Conservation (phyloP, 2,888 invertebrate species). For the Protodeltote pygarga region DNA sequence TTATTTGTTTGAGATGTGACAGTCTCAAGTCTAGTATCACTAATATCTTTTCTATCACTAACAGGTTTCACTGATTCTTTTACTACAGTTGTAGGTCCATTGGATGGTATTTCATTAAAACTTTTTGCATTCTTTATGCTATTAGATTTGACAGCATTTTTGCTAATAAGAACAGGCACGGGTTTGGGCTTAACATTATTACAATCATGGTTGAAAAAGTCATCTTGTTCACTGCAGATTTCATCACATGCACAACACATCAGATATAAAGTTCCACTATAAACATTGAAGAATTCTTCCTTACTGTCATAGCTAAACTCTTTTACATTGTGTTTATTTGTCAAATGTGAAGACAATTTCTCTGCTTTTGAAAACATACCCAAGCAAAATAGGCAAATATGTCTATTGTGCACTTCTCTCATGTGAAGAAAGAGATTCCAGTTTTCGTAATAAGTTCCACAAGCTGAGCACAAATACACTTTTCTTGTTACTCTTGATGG, state of each 20-base stretch:
- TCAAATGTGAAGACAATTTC: slow-evolving; percentile 92
- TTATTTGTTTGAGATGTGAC: slow-evolving; percentile 60
- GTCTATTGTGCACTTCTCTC: slow-evolving; percentile 93
- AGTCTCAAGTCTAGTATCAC: slow-evolving; percentile 64
- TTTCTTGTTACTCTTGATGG: slow-evolving; percentile 90
- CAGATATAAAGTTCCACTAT: slow-evolving; percentile 90
- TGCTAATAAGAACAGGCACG: slow-evolving; percentile 82
- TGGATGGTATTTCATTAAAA: slow-evolving; percentile 62
- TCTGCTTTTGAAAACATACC: slow-evolving; percentile 94
- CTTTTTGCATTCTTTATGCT: slow-evolving; percentile 67
- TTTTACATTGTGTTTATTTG: slow-evolving; percentile 92
- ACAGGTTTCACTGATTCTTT: slow-evolving; percentile 61
- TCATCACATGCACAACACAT: slow-evolving; percentile 94
- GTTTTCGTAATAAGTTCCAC: slow-evolving; percentile 94
- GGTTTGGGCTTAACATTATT: slow-evolving; percentile 82
- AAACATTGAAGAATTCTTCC: slow-evolving; percentile 89
- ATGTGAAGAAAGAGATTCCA: slow-evolving; percentile 95
- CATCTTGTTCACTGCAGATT: slow-evolving; percentile 91
- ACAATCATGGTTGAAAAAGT: slow-evolving; percentile 92
- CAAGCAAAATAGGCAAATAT: slow-evolving; percentile 94
- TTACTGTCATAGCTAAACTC: slow-evolving; percentile 89
- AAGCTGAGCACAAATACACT: slow-evolving; percentile 93
- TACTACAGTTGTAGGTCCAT: slow-evolving; percentile 63
- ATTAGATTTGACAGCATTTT: slow-evolving; percentile 73
- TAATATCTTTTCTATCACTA: slow-evolving; percentile 67